Base-by-base conservation (phyloP, 2,888 invertebrate species). In the Pristionchus exspectatus region DNA sequence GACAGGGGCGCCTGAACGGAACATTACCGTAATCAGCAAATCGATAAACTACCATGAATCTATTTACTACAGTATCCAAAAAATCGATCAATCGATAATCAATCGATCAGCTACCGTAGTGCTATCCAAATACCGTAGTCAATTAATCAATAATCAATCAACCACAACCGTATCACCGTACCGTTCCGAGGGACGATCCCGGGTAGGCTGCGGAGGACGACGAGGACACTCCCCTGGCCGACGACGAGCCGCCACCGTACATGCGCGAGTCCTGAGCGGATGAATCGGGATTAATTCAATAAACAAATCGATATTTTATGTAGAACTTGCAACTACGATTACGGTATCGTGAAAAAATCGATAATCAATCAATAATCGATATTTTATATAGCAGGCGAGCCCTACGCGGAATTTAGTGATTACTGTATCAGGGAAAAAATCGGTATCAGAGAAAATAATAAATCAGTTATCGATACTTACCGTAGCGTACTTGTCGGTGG, bases 401-500 rank as follows among this genome's bases (percentile, higher is more conserved):
- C 59, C 59, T 59, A 59, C 9, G 59, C 4, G 59, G 59, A 59
- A 59, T 2, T 38, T 38, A 38, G 38, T 3, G 38, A 38, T 38
- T 38, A 38, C 38, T 38, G 38, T 38, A 59, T 59, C 9, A 59
- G 59, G 59, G 2, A 18, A n/a, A 59, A 14, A 18, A 21, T 59
- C 21, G n/a, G 33, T 24, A 72, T n/a, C n/a, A n/a, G n/a, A 72
- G 12, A 9, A 72, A 33, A 4, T 33, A 16, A 72, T 5, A 27
- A 69, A 27, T 69, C 69, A 30, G 14, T 30, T 3, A 30, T 30
- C 69, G 12, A 74, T 38, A 83, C 89, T 66, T 30, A 89, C 89
- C 59, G 81, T 77, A 30, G 81, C 63, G 66, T 89, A 89, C 83
- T 89, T 89, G 21, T 89, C 89, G 24, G 89, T 89, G 44, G 89